Percentiles rank a stretch among this genome's conserved stretches.
These are phyloP conservation scores for Psilopogon haemacephalus DNA, from an alignment of 2,113 vertebrate genomes.

Conservation along the genomic window DNA sequence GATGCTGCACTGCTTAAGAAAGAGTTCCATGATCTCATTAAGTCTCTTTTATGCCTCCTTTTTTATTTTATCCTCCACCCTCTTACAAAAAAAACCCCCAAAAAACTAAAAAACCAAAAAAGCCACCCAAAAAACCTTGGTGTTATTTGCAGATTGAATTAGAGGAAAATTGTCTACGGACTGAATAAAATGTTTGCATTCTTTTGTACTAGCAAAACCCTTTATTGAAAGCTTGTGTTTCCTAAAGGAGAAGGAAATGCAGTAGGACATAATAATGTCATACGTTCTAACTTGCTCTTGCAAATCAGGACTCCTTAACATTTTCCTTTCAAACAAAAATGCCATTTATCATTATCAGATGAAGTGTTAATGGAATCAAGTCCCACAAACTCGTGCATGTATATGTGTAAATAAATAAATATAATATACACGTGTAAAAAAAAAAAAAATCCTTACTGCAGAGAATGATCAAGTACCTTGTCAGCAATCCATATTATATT, in stretches of 20 bases:
- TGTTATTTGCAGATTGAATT: constrained; percentile 27
- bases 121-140: neutral
- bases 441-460: constrained; percentile 48
- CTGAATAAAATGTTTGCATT: constrained; percentile 20
- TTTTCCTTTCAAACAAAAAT: constrained; percentile 75
- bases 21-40: constrained; percentile 44
- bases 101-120: too few species aligned
- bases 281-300: constrained; percentile 70
- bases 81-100: neutral
- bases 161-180: neutral
- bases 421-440: neutral
- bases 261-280: constrained; percentile 65
- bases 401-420: constrained; percentile 2
- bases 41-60: constrained; percentile 17
- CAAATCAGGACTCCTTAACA: constrained; percentile 72
- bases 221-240: constrained; percentile 25
- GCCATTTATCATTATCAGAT: constrained; percentile 72
- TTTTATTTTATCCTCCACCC: neutral
- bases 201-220: neutral
- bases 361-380: constrained; percentile 73
- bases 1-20: constrained; percentile 47
- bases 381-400: constrained; percentile 18
- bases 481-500: constrained; percentile 72
- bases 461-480: constrained; percentile 76
- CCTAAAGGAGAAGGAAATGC: constrained; percentile 62